Conservation (phyloP, 23 tunicate species). For the Diplosoma virens region DNA sequence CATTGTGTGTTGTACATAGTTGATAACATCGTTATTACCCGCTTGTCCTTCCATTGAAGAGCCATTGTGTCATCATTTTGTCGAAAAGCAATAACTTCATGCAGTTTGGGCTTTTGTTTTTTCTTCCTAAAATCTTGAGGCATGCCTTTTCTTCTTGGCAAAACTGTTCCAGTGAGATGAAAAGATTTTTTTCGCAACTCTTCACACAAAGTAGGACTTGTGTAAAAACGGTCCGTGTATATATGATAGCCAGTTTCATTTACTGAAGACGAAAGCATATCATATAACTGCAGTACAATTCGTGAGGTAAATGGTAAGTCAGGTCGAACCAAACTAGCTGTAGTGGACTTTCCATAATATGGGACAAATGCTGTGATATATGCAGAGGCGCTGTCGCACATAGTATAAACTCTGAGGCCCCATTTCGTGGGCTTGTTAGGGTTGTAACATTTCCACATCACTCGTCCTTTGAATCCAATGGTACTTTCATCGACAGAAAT, state of each 20-base stretch:
- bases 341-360: slow-evolving; percentile 12
- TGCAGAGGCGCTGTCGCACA: slow-evolving; percentile 21
- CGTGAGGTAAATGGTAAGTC: slow-evolving; percentile 9
- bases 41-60: slow-evolving; percentile 28
- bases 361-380: slow-evolving; percentile 15
- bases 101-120: slow-evolving; percentile 4
- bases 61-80: slow-evolving; percentile 12
- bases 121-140: neutral
- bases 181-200: neutral
- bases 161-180: slow-evolving; percentile 14
- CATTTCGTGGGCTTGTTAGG: slow-evolving; percentile 25
- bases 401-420: slow-evolving; percentile 16
- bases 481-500: slow-evolving; percentile 25
- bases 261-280: neutral
- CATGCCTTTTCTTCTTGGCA: slow-evolving; percentile 16
- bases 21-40: slow-evolving; percentile 19
- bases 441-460: slow-evolving; percentile 27
- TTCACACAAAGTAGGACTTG: slow-evolving; percentile 26
- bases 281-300: slow-evolving; percentile 8
- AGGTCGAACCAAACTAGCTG: slow-evolving; percentile 21
- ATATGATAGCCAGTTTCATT: slow-evolving; percentile 16
- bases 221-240: slow-evolving; percentile 19
- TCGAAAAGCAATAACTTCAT: slow-evolving; percentile 12
- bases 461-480: slow-evolving; percentile 31
- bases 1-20: neutral